Base-by-base conservation (phyloP, 2,113 vertebrate species). In the human region DNA sequence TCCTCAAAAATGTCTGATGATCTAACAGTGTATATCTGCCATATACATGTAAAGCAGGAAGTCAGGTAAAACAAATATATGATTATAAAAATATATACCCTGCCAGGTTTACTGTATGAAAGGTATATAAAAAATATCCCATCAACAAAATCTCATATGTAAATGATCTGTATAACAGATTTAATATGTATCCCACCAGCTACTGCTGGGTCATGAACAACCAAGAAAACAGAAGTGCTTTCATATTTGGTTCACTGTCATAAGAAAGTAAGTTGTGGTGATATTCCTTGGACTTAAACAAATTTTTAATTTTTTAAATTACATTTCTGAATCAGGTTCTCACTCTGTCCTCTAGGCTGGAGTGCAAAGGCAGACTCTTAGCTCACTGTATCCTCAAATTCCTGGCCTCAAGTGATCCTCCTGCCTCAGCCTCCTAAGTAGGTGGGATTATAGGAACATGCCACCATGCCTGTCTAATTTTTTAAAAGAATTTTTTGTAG, bases 61-160 rank as follows among this genome's bases (percentile, higher is more conserved):
- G 84, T 27, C 59, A 80, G 5, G 18, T 57, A 38, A 75, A 70
- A 94, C 22, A 94, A 83, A 93, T 90, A 57, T 12, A 20, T 32
- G 35, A 13, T 48, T 43, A 50, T 93, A 79, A 89, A 96, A 83
- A 66, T 45, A 92, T 17, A 72, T 7, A 73, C 6, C 20, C 23
- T 43, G 82, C n/a, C 10, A 50, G 76, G 45, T 97, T 94, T 94
- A 82, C 92, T 92, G 27, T 25, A 66, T 38, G n/a, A 25, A 48
- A 35, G 23, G 61, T 22, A n/a, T 48, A 57, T 27, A 14, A 12
- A 87, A 94, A 96, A 78, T 84, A 17, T 38, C 43, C 66, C n/a
- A 30, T 43, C 43, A 57, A 78, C 48, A 59, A 89, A 93, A 57
- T 35, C 35, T 25, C 32, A n/a, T 40, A 40, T 1, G 4, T 73